A percentile compares a stretch with the other conserved stretches of the same genome.
phyloP scores from a whole-genome alignment of 2,888 invertebrate genomes.

The Agapostemon virescens region DNA sequence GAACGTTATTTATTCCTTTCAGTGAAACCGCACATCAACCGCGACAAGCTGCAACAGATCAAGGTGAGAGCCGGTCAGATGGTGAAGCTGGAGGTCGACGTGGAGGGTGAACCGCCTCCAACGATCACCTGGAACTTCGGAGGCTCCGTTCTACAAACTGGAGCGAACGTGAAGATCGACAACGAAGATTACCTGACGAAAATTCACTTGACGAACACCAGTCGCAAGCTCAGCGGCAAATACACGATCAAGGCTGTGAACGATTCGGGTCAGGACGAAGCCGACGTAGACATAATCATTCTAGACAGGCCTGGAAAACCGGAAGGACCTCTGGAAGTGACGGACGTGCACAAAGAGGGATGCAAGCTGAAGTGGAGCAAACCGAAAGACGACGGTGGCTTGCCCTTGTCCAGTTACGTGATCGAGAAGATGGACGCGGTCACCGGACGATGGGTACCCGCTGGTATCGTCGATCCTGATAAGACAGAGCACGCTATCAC shows the following conservation, averaged over 20 bases:
- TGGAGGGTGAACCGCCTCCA: constrained; percentile 98
- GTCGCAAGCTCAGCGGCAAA: constrained; percentile 92
- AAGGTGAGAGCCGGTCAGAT: constrained; percentile 94
- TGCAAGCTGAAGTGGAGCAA: constrained; percentile 96
- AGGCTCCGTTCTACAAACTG: constrained; percentile 85
- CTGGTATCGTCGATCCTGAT: constrained; percentile 90
- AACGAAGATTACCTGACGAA: constrained; percentile 96
- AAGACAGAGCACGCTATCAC: constrained; percentile 91
- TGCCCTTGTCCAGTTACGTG: constrained; percentile 93
- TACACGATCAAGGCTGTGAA: constrained; percentile 97
- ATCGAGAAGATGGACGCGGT: constrained; percentile 97
- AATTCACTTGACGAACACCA: constrained; percentile 89
- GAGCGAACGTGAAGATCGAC: constrained; percentile 88
- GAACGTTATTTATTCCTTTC: no score
- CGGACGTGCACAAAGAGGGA: constrained; percentile 95
- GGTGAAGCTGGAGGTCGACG: constrained; percentile 95
- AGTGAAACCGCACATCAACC: constrained; percentile 97
- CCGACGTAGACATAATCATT: constrained; percentile 94
- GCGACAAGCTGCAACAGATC: constrained; percentile 93
- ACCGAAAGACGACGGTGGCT: constrained; percentile 97
- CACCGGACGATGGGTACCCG: constrained; percentile 94
- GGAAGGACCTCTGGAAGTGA: constrained; percentile 95
- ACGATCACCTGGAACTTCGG: constrained; percentile 90
- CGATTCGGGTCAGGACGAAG: constrained; percentile 95
- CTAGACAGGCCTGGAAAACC: constrained; percentile 93